Percentiles rank a stretch among this genome's conserved stretches.
These are phyloP conservation scores for Tachypleus tridentatus DNA, from an alignment of 1,140 invertebrate genomes.

Conservation along the genomic window DNA sequence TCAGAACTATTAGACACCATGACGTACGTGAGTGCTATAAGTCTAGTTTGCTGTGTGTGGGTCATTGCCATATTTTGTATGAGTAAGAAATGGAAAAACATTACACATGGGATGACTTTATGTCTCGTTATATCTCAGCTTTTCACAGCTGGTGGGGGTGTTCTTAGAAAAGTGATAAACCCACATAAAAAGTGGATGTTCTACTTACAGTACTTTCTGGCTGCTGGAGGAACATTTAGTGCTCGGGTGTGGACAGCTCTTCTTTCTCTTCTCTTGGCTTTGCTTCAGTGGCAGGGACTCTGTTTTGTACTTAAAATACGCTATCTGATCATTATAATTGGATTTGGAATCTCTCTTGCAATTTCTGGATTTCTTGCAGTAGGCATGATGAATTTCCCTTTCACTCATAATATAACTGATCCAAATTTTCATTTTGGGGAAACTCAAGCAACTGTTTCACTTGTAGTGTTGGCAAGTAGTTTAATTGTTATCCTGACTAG, in stretches of 20 bases:
- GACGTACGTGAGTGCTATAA: conserved; percentile 67
- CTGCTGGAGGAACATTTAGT: conserved; percentile 58
- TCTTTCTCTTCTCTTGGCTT: conserved; percentile 61
- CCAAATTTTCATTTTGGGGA: conserved; percentile 68
- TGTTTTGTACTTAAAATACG: conserved; percentile 51
- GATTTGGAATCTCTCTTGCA: neutral
- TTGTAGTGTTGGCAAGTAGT: conserved; percentile 49
- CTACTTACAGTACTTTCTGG: conserved; percentile 57
- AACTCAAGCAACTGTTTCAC: conserved; percentile 50
- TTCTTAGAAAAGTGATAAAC: conserved; percentile 48
- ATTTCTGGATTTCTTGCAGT: neutral
- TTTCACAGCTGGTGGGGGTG: conserved; percentile 44
- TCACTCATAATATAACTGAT: conserved; percentile 34
- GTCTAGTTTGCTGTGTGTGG: conserved; percentile 60
- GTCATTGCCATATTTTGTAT: conserved; percentile 60
- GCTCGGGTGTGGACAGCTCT: conserved; percentile 70
- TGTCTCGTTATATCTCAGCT: conserved; percentile 69
- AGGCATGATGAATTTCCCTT: neutral
- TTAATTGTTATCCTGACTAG: conserved; percentile 52
- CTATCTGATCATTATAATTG: neutral
- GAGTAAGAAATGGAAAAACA: conserved; percentile 57
- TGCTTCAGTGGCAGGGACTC: conserved; percentile 65
- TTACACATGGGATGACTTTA: conserved; percentile 70
- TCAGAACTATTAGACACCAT: conserved; percentile 59
- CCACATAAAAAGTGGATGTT: conserved; percentile 38